These are phyloP conservation scores for Monopis laevigella DNA, from an alignment of 2,888 invertebrate species.

Conservation along the genomic window DNA sequence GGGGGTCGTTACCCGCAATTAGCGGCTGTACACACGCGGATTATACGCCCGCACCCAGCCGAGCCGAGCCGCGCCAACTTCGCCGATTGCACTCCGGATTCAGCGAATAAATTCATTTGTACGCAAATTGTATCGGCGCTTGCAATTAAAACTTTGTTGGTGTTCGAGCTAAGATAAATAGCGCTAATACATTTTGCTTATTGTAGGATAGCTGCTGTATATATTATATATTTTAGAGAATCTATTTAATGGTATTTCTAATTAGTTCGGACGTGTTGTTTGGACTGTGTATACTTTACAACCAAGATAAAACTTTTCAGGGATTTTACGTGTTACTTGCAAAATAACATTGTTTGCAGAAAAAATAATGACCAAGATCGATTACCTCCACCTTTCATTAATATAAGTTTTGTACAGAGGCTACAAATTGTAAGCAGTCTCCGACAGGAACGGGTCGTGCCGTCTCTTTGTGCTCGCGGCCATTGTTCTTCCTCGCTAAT, in stretches of 20 bases:
- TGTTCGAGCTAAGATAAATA: constrained; percentile 65
- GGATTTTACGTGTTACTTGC: constrained; percentile 1
- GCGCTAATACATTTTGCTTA: constrained; percentile 67
- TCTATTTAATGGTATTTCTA: constrained; percentile 64
- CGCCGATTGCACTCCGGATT: constrained; percentile 56
- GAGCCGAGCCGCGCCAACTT: constrained; percentile 26
- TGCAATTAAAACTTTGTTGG: constrained; percentile 67
- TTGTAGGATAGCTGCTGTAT: constrained; percentile 59
- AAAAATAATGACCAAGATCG: constrained; percentile 3
- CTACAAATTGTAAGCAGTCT: constrained; percentile 3
- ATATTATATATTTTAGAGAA: constrained; percentile 34
- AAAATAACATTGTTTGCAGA: background rate
- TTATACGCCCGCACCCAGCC: constrained; percentile 43
- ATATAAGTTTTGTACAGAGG: constrained; percentile 5
- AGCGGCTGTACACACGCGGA: constrained; percentile 57
- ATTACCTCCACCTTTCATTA: constrained; percentile 4
- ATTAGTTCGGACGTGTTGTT: constrained; percentile 53
- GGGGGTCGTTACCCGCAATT: constrained; percentile 52
- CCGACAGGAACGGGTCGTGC: constrained; percentile 27
- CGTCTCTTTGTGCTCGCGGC: constrained; percentile 47
- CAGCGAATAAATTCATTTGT: constrained; percentile 67
- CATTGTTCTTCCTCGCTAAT: constrained; percentile 62
- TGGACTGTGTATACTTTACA: too few relatives aligned
- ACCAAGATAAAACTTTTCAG: background rate
- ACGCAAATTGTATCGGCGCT: constrained; percentile 67